These are phyloP conservation scores for Lanistes nyassanus DNA, from an alignment of 1,140 invertebrate genomes.

Conservation along the genomic window DNA sequence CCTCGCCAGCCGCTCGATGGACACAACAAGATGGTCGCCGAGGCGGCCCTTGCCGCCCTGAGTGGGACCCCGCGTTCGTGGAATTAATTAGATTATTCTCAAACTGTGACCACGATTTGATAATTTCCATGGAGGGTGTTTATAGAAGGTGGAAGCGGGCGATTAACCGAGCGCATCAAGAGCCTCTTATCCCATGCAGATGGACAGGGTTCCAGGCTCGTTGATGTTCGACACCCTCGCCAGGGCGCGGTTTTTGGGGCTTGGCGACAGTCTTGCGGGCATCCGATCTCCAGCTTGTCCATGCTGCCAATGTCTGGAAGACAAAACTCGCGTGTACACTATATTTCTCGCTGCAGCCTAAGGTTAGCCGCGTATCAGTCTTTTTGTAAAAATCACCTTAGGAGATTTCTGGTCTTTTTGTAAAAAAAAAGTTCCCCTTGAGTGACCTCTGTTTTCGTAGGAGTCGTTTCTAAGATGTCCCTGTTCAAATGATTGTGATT, in stretches of 20 bases:
- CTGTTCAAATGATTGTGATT: too few species aligned
- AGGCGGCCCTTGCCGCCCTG: not conserved
- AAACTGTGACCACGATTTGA: constrained; percentile 16
- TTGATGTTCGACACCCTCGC: not conserved
- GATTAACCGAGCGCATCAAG: not conserved
- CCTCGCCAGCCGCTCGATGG: constrained; percentile 1
- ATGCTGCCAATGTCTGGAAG: too few species aligned
- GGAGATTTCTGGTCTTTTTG: too few species aligned
- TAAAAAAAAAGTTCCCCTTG: too few species aligned
- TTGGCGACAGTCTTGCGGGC: not conserved
- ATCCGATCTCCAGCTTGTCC: not conserved
- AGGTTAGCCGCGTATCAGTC: too few species aligned
- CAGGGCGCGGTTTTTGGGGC: too few species aligned
- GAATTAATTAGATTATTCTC: constrained; percentile 15
- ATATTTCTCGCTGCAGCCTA: too few species aligned
- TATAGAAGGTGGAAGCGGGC: not conserved
- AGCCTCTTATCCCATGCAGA: constrained; percentile 1
- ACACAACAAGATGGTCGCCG: not conserved
- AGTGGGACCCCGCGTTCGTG: not conserved
- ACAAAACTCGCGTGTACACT: too few species aligned
- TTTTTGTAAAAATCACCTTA: too few species aligned
- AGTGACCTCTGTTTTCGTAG: too few species aligned
- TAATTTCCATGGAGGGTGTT: constrained; percentile 3
- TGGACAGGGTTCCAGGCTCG: not conserved
- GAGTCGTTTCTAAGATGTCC: too few species aligned